Base-by-base conservation (phyloP, 1,140 invertebrate species). In the Brachystomella parvula region DNA sequence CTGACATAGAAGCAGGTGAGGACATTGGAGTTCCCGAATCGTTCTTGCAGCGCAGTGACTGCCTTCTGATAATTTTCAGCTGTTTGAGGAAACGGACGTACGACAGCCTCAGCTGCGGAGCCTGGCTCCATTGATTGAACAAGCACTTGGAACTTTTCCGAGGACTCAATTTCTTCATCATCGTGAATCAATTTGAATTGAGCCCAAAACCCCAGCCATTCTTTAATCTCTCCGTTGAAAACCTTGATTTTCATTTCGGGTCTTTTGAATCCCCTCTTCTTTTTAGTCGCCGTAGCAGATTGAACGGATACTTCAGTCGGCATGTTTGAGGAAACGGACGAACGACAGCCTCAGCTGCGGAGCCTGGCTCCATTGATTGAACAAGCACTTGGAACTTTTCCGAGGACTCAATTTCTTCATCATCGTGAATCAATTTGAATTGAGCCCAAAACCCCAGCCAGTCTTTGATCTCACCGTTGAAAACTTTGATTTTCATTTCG, bases 181-280 rank as follows among this genome's bases (percentile, higher is more conserved):
- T 75, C 74, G 64, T 79, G 70, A 15, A 79, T 76, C 31, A 74
- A 73, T 35, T 73, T 71, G 59, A 78, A 78, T 64, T 73, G 73
- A n/a, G 70, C 70, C 76, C 76, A 78, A 66, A 77, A 79, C 2
- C 61, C 47, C 12, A 78, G 53, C 77, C 77, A 78, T 0, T 77
- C 74, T 61, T 68, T 74, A 0, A 77, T 35, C 12, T 77, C 61
- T 12, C 77, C 76, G 19, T 66, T 63, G 61, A 77, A 78, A 29
- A 75, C 76, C 32, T 53, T 61, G 2, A 77, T 35, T 59, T 78
- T 73, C 9, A 77, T 67, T 60, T 72, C 75, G 15, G 76, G 72
- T 57, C 75, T 49, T 63, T 74, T 76, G 32, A 32, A 47, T n/a
- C n/a, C n/a, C n/a, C 24, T n/a, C 2, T 33, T 29, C 9, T 30